These are phyloP conservation scores for Subanguina moxae DNA, from an alignment of 1,140 invertebrate genomes.

Conservation along the genomic window DNA sequence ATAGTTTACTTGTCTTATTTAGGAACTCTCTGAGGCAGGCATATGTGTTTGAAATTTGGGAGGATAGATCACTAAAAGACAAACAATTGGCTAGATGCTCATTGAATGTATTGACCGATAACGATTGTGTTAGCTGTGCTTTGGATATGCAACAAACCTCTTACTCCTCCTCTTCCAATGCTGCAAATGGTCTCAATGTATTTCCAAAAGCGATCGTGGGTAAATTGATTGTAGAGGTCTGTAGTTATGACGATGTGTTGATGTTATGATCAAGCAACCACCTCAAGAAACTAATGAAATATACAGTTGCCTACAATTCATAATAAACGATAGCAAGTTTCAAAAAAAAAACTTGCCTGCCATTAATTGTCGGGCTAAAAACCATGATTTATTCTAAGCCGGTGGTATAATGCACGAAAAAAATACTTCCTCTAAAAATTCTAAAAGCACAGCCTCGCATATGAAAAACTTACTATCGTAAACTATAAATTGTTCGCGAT, in stretches of 20 bases:
- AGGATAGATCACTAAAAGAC: background rate
- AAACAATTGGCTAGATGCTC: background rate
- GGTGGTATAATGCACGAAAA: too few relatives aligned
- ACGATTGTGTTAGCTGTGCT: slow-evolving; percentile 4
- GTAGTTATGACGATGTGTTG: slow-evolving; percentile 22
- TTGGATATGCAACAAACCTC: slow-evolving; percentile 3
- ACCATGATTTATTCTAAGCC: too few relatives aligned
- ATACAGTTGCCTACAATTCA: too few relatives aligned
- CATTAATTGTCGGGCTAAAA: too few relatives aligned
- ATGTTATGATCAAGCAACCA: slow-evolving; percentile 1
- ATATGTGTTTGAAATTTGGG: slow-evolving; percentile 15
- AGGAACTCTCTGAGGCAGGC: slow-evolving; percentile 13
- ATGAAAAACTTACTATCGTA: too few relatives aligned
- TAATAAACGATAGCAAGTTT: too few relatives aligned
- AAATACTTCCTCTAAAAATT: too few relatives aligned
- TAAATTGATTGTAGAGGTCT: slow-evolving; percentile 16
- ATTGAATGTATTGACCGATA: slow-evolving; percentile 9
- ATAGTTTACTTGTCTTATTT: slow-evolving; percentile 3
- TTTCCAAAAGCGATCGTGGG: slow-evolving; percentile 7
- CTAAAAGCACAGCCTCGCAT: too few relatives aligned
- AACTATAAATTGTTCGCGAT: too few relatives aligned
- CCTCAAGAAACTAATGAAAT: too few relatives aligned
- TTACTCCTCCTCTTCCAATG: background rate
- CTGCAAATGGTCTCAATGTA: background rate
- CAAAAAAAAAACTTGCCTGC: too few relatives aligned